These are phyloP conservation scores for Barypeithes pellucidus DNA, from an alignment of 2,888 invertebrate species.

Conservation along the genomic window DNA sequence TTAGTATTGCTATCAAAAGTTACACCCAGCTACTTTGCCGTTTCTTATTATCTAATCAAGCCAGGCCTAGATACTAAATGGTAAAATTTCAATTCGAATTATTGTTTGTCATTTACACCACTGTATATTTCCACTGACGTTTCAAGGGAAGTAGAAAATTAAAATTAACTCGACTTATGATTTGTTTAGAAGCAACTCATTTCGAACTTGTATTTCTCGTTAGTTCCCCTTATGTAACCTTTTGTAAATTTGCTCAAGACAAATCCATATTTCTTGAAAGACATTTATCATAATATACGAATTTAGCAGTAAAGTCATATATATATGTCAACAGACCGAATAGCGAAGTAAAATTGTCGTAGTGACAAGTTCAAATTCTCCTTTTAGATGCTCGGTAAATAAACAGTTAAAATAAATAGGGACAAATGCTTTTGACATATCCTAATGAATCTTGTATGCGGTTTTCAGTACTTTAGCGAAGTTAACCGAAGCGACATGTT, in stretches of 20 bases:
- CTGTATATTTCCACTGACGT: too few species aligned
- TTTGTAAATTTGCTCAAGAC: conserved; percentile 8
- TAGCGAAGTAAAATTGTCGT: conserved; percentile 7
- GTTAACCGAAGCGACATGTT: background rate
- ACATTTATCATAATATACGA: conserved; percentile 14
- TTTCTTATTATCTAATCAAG: too few species aligned
- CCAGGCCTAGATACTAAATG: too few species aligned
- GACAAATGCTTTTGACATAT: conserved; percentile 8
- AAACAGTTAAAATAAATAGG: conserved; percentile 20
- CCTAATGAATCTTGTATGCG: conserved; percentile 6
- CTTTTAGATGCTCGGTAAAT: conserved; percentile 23
- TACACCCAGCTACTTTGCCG: too few species aligned
- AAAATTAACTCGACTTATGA: too few species aligned
- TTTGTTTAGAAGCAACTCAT: background rate
- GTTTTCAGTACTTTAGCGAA: background rate
- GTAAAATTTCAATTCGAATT: too few species aligned
- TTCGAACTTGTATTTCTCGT: background rate
- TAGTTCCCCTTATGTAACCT: background rate
- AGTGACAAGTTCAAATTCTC: conserved; percentile 12
- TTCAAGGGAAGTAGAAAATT: too few species aligned
- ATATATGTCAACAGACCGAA: conserved; percentile 5
- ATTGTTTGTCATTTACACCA: too few species aligned
- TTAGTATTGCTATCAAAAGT: too few species aligned
- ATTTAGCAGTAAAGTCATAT: conserved; percentile 2
- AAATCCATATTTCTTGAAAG: background rate